These are phyloP conservation scores for Myotis yumanensis DNA, from an alignment of 2,113 vertebrate species.

Conservation along the genomic window DNA sequence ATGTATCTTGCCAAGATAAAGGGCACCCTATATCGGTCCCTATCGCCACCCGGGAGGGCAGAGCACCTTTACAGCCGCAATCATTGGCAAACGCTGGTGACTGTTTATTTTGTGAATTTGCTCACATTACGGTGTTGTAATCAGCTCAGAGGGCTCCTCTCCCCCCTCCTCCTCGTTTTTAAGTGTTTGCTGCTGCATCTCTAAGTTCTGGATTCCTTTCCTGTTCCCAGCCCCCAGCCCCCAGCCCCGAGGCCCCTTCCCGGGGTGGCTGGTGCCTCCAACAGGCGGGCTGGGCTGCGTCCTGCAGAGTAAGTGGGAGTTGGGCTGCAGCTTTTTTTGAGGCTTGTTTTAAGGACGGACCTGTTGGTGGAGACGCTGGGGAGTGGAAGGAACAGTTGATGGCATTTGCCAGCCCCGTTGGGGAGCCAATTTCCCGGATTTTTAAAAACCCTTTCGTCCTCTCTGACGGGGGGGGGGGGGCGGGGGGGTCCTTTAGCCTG, in stretches of 20 bases:
- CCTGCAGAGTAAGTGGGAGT: no score
- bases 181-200: not conserved
- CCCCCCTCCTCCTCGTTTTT: not conserved
- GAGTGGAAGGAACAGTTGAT: not conserved
- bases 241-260: no score
- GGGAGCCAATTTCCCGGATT: not conserved
- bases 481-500: not conserved
- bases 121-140: not conserved
- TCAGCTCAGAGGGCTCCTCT: fast-evolving
- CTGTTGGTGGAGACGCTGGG: not conserved
- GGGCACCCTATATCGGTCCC: not conserved
- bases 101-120: constrained; percentile 52
- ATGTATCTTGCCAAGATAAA: constrained; percentile 46
- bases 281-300: fast-evolving
- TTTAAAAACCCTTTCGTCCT: not conserved
- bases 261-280: no score
- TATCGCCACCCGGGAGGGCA: not conserved
- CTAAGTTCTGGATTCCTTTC: not conserved
- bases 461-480: no score
- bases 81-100: not conserved
- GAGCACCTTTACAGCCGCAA: not conserved
- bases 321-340: not conserved
- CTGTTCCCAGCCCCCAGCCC: not conserved
- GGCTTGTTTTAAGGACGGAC: not conserved
- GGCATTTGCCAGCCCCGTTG: fast-evolving